Evolutionary conservation across 2,888 invertebrate genomes (phyloP).

Genomic region (Epirrhoe tristata): DNA sequence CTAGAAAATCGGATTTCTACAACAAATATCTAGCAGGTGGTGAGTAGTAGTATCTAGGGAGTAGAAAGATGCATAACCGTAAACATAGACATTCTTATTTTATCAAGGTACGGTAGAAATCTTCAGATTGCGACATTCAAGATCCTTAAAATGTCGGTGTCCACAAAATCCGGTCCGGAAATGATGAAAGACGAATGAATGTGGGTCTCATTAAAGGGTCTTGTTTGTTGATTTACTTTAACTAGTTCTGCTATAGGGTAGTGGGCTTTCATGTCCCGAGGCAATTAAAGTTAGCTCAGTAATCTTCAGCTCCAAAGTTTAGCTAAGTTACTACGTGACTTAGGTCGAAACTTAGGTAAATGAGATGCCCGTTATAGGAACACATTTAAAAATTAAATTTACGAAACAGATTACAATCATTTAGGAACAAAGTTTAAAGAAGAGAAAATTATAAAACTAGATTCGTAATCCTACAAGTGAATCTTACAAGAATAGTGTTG

Average conservation of each 20-base stretch:
- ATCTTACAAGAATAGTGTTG: no score
- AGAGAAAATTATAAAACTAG: no score
- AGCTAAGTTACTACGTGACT: background rate
- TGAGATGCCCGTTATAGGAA: background rate
- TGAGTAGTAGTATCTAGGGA: no score
- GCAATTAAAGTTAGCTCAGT: slow-evolving; percentile 41
- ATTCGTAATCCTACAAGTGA: no score
- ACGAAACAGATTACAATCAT: no score
- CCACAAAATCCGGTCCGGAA: background rate
- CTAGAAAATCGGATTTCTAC: no score
- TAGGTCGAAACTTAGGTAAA: background rate
- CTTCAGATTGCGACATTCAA: background rate
- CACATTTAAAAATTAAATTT: background rate
- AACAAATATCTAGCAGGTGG: no score
- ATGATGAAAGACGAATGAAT: slow-evolving; percentile 14
- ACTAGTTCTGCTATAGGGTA: slow-evolving; percentile 36
- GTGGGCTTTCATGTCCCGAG: slow-evolving; percentile 31
- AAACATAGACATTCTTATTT: no score
- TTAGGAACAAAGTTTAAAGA: no score
- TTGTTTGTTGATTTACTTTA: slow-evolving; percentile 31
- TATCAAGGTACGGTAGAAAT: no score
- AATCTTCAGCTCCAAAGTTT: slow-evolving; percentile 21
- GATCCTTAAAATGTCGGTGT: background rate
- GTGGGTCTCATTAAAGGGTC: slow-evolving; percentile 27
- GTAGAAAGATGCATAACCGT: no score